Conservation (phyloP, 2,888 invertebrate genomes). For the Hirtodrosophila cameraria region DNA sequence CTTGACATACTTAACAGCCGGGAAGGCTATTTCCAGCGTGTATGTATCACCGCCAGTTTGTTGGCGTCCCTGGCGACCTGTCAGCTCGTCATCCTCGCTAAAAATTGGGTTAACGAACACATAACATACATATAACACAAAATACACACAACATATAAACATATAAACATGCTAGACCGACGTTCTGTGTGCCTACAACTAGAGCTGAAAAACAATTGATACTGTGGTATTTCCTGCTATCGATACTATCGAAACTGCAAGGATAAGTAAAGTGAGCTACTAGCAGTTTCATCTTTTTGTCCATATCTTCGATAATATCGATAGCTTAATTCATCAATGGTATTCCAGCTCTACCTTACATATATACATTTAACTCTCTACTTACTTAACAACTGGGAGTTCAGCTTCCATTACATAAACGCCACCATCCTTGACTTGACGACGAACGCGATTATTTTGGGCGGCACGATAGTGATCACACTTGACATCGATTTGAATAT, state of each 20-base stretch:
- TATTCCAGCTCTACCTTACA: too few relatives aligned
- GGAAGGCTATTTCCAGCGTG: slow-evolving; percentile 95
- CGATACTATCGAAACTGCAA: too few relatives aligned
- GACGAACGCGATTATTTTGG: slow-evolving; percentile 86
- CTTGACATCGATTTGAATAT: slow-evolving; percentile 94
- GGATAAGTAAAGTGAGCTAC: not conserved
- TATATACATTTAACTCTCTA: slow-evolving; percentile 55
- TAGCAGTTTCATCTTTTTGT: too few relatives aligned
- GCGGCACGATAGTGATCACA: slow-evolving; percentile 90
- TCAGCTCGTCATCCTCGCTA: slow-evolving; percentile 78
- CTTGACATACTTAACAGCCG: slow-evolving; percentile 93
- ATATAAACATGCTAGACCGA: slow-evolving; percentile 40
- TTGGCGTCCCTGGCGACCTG: slow-evolving; percentile 91
- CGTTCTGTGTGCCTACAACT: not conserved
- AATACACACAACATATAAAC: slow-evolving; percentile 42
- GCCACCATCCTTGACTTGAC: slow-evolving; percentile 89
- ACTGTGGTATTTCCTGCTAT: too few relatives aligned
- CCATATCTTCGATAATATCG: too few relatives aligned
- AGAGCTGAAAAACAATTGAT: too few relatives aligned
- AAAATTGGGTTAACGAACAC: slow-evolving; percentile 75
- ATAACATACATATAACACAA: slow-evolving; percentile 65
- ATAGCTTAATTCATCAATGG: too few relatives aligned
- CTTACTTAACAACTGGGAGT: slow-evolving; percentile 94
- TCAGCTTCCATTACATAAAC: slow-evolving; percentile 92
- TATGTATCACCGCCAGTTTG: slow-evolving; percentile 92